Evolutionary conservation across 2,113 vertebrate species (phyloP).

Genomic region (Eira barbara): DNA sequence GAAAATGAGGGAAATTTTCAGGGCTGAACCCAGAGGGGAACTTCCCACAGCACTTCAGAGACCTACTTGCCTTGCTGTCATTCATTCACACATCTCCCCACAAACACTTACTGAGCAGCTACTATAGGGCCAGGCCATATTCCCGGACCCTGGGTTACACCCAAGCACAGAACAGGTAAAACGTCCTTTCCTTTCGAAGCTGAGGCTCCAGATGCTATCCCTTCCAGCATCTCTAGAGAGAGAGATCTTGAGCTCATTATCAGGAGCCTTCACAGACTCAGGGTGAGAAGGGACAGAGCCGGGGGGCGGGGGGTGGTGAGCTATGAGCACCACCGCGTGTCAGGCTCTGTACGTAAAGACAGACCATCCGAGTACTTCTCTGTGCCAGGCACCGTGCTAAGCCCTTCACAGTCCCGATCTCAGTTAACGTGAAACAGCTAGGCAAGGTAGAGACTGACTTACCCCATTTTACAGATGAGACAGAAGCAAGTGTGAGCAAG

Average conservation of each 20-base stretch:
- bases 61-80: background rate
- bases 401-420: background rate
- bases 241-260: background rate
- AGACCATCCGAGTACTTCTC: background rate
- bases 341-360: background rate
- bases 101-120: background rate
- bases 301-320: background rate
- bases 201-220: background rate
- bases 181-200: background rate
- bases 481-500: background rate
- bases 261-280: background rate
- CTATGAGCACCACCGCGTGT: background rate
- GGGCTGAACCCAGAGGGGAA: background rate
- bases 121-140: background rate
- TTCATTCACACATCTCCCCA: background rate
- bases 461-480: background rate
- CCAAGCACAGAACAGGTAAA: background rate
- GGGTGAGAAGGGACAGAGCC: background rate
- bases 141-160: background rate
- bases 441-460: background rate
- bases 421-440: background rate
- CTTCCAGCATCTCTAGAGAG: background rate
- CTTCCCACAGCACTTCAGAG: background rate
- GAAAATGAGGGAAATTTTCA: background rate
- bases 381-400: background rate